A percentile compares a stretch with the other conserved stretches of the same genome.
Conservation (phyloP, 2,888 invertebrate species). For the Oeneis ivallda region DNA sequence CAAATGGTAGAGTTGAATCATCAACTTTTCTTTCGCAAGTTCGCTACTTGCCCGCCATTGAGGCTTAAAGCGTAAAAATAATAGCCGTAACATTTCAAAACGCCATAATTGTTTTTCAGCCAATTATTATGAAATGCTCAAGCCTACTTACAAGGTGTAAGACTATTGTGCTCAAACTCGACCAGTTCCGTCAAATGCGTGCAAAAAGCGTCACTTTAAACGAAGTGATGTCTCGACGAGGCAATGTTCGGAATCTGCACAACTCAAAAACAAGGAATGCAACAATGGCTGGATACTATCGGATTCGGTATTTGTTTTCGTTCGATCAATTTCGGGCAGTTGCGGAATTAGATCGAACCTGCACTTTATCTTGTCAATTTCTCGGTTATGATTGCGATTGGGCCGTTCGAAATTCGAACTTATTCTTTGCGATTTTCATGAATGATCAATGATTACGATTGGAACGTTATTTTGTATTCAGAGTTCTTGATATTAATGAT, state of each 20-base stretch:
- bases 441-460: constrained; percentile 11
- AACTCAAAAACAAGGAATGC: constrained; percentile 51
- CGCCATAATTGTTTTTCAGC: constrained; percentile 23
- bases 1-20: too few relatives aligned
- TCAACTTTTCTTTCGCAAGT: too few relatives aligned
- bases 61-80: constrained; percentile 3
- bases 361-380: constrained; percentile 23
- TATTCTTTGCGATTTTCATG: constrained; percentile 3
- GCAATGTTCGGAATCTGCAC: constrained; percentile 46
- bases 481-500: neutral
- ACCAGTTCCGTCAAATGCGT: constrained; percentile 42
- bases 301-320: constrained; percentile 46
- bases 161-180: constrained; percentile 40
- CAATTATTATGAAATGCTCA: constrained; percentile 32
- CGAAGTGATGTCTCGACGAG: constrained; percentile 44
- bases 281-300: constrained; percentile 54
- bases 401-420: neutral
- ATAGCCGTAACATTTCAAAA: constrained; percentile 20
- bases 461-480: neutral
- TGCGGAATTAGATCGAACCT: constrained; percentile 36
- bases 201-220: constrained; percentile 46
- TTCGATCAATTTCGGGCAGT: constrained; percentile 41
- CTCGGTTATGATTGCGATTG: constrained; percentile 16
- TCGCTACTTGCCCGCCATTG: too few relatives aligned
- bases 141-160: constrained; percentile 42